Evolutionary conservation across 1,140 invertebrate species (phyloP), one percentile per base, ranked within the genome.

Genomic region (Drosophila paulistorum): DNA sequence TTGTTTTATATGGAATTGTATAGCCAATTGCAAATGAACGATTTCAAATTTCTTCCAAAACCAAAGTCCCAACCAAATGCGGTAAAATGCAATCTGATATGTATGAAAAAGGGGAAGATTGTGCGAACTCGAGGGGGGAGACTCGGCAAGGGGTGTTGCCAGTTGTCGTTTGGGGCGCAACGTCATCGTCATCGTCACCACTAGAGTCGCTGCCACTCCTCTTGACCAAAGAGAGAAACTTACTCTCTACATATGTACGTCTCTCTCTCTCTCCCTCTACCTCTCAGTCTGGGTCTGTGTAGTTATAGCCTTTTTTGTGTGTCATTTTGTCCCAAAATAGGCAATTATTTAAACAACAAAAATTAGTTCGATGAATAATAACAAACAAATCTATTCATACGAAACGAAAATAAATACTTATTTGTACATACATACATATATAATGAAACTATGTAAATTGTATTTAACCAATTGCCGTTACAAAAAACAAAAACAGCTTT

Each of bases 321-420:
- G 83, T 79, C 79, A 84, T 55, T 79, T 79, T 71, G 57, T 69
- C 65, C 79, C 54, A 64, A 85, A 86, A 85, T 87, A 82, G 83
- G 71, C 75, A 86, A 82, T 82, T 86, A 73, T 87, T 87, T 82
- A 79, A 82, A 79, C 82, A 79, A 73, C 9, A 51, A 11, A 72
- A 76, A 86, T 87, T 82, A 87, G 82, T 51, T 82, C 79, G 87
- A 82, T 61, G 41, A 77, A 77, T 54, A 79, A 71, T 58, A 51
- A 64, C 58, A 76, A 79, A 39, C 30, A 30, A 30, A 30, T 30
- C 30, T 30, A 30, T 30, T 30, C 30, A 30, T 13, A 39, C 37
- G 20, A 39, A 5, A 39, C 11, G 11, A 13, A 39, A 11, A 39
- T 39, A 13, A 39, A 39, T 39, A 39, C 30, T 7, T 30, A 30